Evolutionary conservation across 2,797 vertebrate species (phyloP), one percentile per base, ranked within the genome.

Genomic region (Sebastes itinus): DNA sequence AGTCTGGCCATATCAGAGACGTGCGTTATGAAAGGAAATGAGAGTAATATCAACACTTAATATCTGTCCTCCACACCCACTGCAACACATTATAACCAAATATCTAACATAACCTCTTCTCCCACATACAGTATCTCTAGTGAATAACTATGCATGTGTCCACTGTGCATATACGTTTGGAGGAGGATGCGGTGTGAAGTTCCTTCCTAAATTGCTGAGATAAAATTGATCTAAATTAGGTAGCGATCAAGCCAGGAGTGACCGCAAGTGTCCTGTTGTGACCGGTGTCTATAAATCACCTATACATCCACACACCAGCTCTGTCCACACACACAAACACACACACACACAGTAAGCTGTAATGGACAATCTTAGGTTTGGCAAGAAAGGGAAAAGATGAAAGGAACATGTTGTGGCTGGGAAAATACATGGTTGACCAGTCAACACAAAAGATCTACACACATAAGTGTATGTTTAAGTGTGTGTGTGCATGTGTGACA

Each of bases 141-240:
- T 52, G 20, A 52, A n/a, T 52, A n/a, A 9, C 0, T 9, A 18
- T 52, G 12, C 28, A 4, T 54, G 18, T 66, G 14, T 80, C 14
- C 10, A 58, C 16, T 38, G 67, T 62, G 54, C 23, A 58, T 2
- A 20, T 64, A 72, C 72, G 33, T 67, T 27, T 22, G 28, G 42
- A 88, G 7, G 38, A 79, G 78, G 75, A 88, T 79, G 81, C 56
- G 80, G 84, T 79, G 52, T 61, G 33, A 86, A 83, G 74, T 25
- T 42, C 23, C 55, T 64, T 70, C 61, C 72, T 74, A 84, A 87
- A 89, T 61, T 83, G 73, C 42, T 6, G 35, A 71, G 77, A 88
- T 81, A 49, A 85, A 92, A 87, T 73, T 63, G 58, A 77, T 87
- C 75, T 81, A 80, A 91, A 90, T 83, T 77, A 83, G 81, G 86